Evolutionary conservation across 1,140 invertebrate species (phyloP), one percentile per base, ranked within the genome.

Genomic region (Polypedilum vanderplanki): DNA sequence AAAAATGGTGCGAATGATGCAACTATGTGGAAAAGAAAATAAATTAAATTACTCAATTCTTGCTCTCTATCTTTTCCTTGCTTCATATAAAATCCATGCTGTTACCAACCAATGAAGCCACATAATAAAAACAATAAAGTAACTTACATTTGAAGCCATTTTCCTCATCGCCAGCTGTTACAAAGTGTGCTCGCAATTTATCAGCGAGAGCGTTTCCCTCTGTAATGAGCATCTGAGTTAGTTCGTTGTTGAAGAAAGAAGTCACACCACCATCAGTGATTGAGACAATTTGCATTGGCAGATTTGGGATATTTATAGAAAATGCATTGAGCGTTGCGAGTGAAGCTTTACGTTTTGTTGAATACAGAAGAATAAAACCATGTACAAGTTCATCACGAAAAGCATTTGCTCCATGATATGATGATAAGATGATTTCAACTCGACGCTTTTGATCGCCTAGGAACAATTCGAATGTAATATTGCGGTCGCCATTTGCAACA

Each of bases 1-100:
- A 98, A 95, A 85, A 98, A 98, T 74, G 94, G 95, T 73, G 93
- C 95, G 82, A 96, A 98, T 83, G 96, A 96, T 64, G 94, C 93
- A 80, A 94, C 94, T 96, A 83, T 3, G 88, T 85, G 77, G 77
- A 77, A 73, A 75, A 75, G 76, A 33, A 33, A 78, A 76, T 76
- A 18, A 8, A 77, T 7, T 64, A 33, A 76, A 46, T 75, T 67
- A 12, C 40, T 33, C 5, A 33, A 33, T 33, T 5, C 5, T 33
- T n/a, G n/a, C n/a, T n/a, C n/a, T n/a, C n/a, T n/a, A n/a, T n/a
- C n/a, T n/a, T n/a, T n/a, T n/a, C n/a, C n/a, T 33, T 5, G 24
- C 24, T 33, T 33, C 24, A 33, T 33, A 33, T 33, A 33, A 33
- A 33, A 33, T 33, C 5, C 24, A 33, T 33, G 1, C 24, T 33